A percentile compares a stretch with the other conserved stretches of the same genome.
Conservation (phyloP, 2,888 invertebrate species). For the Netelia fuscicornis region DNA sequence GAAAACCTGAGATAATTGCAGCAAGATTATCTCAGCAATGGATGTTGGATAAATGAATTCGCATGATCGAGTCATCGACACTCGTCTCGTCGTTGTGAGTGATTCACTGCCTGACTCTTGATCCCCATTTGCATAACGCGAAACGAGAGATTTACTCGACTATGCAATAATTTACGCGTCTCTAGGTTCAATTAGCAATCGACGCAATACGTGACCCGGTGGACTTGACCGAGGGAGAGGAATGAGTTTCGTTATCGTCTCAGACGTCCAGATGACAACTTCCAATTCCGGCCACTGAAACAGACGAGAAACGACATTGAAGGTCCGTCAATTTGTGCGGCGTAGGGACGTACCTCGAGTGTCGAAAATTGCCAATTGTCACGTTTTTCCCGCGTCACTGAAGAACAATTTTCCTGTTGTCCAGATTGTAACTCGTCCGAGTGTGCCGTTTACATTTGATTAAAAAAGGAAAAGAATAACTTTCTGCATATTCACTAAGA, state of each 20-base stretch:
- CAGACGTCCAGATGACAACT: conserved; percentile 51
- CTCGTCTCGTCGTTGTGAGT: not conserved
- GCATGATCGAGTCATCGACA: conserved; percentile 42
- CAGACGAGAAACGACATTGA: conserved; percentile 55
- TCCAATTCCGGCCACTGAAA: conserved; percentile 27
- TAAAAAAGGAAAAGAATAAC: too few relatives aligned
- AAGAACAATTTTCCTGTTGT: conserved; percentile 57
- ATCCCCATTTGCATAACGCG: conserved; percentile 58
- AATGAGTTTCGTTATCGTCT: not conserved
- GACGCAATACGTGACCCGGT: not conserved
- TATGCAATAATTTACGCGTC: conserved; percentile 18
- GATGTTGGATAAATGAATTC: not conserved
- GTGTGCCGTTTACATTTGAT: not conserved
- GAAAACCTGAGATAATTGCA: not conserved
- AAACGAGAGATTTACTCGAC: conserved; percentile 1
- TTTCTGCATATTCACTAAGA: too few relatives aligned
- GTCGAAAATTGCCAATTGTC: conserved; percentile 49
- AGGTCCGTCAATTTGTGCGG: conserved; percentile 28
- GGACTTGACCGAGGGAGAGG: not conserved
- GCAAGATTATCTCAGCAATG: not conserved
- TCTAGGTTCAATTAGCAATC: not conserved
- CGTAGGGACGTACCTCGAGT: conserved; percentile 36
- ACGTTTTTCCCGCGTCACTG: conserved; percentile 37
- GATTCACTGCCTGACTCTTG: conserved; percentile 38
- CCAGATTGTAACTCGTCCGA: conserved; percentile 3